Evolutionary conservation across 2,888 invertebrate species (phyloP), one percentile per base, ranked within the genome.

Genomic region (Nomada ruficornis): DNA sequence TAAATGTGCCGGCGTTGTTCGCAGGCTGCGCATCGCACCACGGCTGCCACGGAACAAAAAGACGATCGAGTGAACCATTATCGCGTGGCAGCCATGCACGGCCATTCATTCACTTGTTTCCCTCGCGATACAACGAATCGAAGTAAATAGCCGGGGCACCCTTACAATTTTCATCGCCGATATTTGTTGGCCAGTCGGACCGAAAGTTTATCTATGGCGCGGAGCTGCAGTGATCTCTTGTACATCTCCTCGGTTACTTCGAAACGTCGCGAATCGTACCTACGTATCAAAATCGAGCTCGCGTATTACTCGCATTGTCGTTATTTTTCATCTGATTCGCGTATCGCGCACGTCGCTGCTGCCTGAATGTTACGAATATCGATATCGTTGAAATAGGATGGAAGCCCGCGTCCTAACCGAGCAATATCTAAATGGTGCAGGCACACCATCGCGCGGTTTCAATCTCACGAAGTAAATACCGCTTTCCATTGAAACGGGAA

Each of bases 381-480:
- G 63, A 57, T 57, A 68, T 26, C 54, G 77, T 67, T n/a, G 78
- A 67, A 42, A 68, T 72, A 77, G 67, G 63, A 68, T 26, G 42
- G 54, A 74, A 26, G 59, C 54, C 36, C 47, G 70, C 2, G 10
- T 54, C 57, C 80, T 68, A 67, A 81, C 81, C 82, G n/a, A 62
- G 75, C 70, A 80, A 81, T 71, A 82, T 81, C 67, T 52, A 64
- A 68, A 82, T 67, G 82, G 67, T 20, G 59, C 62, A 52, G 65
- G 54, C 62, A 70, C 47, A 36, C 54, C 70, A 54, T 50, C 18
- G 54, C 62, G 50, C 57, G 67, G 72, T 71, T 80, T 77, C 71
- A 80, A 80, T 80, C 80, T 78, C 80, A 69, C 70, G 23, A 52
- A 80, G 80, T 80, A 71, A 60, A 71, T 29, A 63, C 44, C 57